Percentiles rank a stretch among this genome's conserved stretches.
phyloP scores from a whole-genome alignment of 2,113 vertebrate genomes.

The Cygnus buccinator region DNA sequence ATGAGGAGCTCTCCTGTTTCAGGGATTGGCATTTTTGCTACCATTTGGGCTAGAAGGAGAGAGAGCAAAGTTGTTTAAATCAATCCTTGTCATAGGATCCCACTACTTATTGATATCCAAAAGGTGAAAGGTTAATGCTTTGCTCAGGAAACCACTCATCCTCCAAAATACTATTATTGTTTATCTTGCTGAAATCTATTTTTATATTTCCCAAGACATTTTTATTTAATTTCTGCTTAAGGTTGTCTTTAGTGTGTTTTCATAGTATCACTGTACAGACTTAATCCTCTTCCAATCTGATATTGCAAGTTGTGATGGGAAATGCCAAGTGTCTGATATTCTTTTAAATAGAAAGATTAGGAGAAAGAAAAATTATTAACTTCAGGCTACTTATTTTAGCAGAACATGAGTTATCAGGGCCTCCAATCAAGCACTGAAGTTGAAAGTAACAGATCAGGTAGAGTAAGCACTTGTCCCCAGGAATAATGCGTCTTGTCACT shows the following conservation, averaged over 20 bases:
- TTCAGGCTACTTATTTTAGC: conserved; percentile 57
- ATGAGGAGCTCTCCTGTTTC: not conserved
- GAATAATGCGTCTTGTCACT: conserved; percentile 38
- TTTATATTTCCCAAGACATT: conserved; percentile 69
- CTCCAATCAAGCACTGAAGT: conserved; percentile 47
- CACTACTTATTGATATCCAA: conserved; percentile 49
- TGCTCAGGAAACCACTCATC: conserved; percentile 66
- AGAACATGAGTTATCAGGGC: conserved; percentile 35
- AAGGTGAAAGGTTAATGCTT: conserved; percentile 73
- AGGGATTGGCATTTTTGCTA: not conserved
- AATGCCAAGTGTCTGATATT: conserved; percentile 51
- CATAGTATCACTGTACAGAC: conserved; percentile 47
- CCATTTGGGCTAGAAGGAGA: not conserved
- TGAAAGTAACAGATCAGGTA: conserved; percentile 46
- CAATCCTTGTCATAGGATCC: conserved; percentile 49
- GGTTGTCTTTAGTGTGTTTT: conserved; percentile 49
- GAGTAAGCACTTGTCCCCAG: conserved; percentile 41
- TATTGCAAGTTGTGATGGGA: conserved; percentile 62
- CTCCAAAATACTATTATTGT: conserved; percentile 70
- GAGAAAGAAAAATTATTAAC: conserved; percentile 59
- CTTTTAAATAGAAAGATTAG: conserved; percentile 49
- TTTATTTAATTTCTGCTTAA: conserved; percentile 63
- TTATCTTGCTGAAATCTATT: conserved; percentile 72
- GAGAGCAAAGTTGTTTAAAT: conserved; percentile 43
- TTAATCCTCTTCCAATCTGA: conserved; percentile 69